Evolutionary conservation across 2,113 vertebrate species (phyloP).

Genomic region (Pyxicephalus adspersus): DNA sequence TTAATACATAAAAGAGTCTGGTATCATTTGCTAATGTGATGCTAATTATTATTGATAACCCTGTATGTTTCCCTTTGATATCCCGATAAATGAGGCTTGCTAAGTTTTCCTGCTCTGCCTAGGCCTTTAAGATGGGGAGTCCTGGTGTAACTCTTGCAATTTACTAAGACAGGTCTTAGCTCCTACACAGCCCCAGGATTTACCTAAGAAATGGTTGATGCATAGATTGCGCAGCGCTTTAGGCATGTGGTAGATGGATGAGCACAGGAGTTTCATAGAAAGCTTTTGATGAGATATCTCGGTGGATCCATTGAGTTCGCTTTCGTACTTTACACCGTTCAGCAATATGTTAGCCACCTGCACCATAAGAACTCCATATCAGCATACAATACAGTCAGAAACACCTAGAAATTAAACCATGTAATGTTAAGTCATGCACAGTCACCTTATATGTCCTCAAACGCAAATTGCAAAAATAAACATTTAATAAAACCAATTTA

Average conservation of each 20-base stretch:
- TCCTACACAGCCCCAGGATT: constrained; percentile 47
- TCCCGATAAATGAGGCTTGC: too few relatives aligned
- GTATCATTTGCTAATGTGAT: too few relatives aligned
- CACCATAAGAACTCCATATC: constrained; percentile 57
- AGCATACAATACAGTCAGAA: constrained; percentile 55
- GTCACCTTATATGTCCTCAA: neutral
- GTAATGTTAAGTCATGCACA: constrained; percentile 50
- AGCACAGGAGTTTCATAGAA: constrained; percentile 86
- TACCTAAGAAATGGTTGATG: constrained; percentile 98
- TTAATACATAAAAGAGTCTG: too few relatives aligned
- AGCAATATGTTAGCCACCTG: constrained; percentile 96
- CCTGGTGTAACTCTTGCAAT: too few relatives aligned
- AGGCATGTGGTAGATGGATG: constrained; percentile 94
- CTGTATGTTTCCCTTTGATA: too few relatives aligned
- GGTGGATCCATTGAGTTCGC: constrained; percentile 79
- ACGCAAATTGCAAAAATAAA: neutral
- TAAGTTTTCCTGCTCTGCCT: too few relatives aligned
- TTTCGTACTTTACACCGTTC: constrained; percentile 93
- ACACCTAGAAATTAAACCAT: constrained; percentile 40
- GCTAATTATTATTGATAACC: too few relatives aligned
- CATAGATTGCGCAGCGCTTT: constrained; percentile 90
- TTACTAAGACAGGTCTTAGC: neutral
- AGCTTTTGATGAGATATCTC: constrained; percentile 82
- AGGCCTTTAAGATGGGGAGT: too few relatives aligned
- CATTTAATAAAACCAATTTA: neutral